Evolutionary conservation across 2,797 vertebrate genomes (phyloP).

Genomic region (Muscicapa striata): DNA sequence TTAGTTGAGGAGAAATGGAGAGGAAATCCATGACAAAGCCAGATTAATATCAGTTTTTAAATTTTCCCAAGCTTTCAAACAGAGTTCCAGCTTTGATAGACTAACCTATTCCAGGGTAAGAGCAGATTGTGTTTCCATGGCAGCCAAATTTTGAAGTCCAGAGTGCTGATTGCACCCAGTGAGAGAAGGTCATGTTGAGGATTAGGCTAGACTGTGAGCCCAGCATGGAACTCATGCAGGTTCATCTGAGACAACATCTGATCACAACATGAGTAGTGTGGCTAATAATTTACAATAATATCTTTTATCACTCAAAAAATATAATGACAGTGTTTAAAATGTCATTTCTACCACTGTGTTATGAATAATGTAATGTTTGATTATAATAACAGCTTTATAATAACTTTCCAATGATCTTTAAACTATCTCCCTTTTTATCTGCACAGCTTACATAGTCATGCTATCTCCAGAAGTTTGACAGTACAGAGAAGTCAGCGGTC

Average conservation of each 20-base stretch:
- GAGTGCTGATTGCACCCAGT: not conserved
- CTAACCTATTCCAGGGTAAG: not conserved
- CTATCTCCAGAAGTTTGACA: not conserved
- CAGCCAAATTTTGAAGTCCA: not conserved
- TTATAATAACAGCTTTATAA: not conserved
- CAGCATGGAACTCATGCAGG: not conserved
- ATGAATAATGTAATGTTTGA: not conserved
- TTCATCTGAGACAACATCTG: not conserved
- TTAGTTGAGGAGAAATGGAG: not conserved
- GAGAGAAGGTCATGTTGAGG: not conserved
- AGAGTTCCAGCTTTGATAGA: not conserved
- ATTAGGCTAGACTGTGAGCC: not conserved
- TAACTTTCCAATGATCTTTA: not conserved
- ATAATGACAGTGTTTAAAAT: not conserved
- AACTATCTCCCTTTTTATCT: not conserved
- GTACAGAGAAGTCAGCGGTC: not conserved
- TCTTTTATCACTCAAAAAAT: not conserved
- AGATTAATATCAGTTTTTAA: not conserved
- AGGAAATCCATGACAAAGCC: not conserved
- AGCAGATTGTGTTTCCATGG: not conserved
- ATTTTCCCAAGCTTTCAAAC: not conserved
- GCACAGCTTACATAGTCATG: not conserved
- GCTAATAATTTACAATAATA: not conserved
- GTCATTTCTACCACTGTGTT: not conserved
- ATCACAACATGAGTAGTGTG: not conserved